phyloP scores from a whole-genome alignment of 1,140 invertebrate species.

The Zaprionus kolodkinae region DNA sequence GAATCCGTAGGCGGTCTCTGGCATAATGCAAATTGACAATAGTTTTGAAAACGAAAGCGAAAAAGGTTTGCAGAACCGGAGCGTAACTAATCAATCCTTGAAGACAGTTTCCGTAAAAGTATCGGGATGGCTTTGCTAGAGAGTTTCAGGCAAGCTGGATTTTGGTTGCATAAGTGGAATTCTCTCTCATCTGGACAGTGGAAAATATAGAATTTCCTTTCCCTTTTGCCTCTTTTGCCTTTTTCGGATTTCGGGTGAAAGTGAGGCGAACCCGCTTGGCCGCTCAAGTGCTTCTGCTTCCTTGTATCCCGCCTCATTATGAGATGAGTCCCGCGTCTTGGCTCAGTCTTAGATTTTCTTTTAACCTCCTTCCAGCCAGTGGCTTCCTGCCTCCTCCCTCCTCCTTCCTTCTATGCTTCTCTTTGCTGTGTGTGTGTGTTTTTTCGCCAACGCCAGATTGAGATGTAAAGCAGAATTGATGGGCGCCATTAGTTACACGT shows the following conservation, averaged over 20 bases:
- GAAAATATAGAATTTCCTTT: slow-evolving; percentile 43
- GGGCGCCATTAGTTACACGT: slow-evolving; percentile 84
- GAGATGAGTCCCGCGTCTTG: slow-evolving; percentile 40
- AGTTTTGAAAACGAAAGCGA: slow-evolving; percentile 57
- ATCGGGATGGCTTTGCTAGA: slow-evolving; percentile 25
- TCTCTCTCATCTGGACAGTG: slow-evolving; percentile 8
- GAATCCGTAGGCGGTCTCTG: slow-evolving; percentile 65
- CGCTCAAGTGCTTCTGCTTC: slow-evolving; percentile 46
- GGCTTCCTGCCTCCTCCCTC: neutral
- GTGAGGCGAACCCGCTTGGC: slow-evolving; percentile 38
- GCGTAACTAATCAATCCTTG: slow-evolving; percentile 72
- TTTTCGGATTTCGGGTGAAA: slow-evolving; percentile 56
- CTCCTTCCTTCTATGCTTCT: slow-evolving; percentile 5
- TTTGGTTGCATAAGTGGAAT: slow-evolving; percentile 54
- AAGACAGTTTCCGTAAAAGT: slow-evolving; percentile 30
- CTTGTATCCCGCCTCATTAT: slow-evolving; percentile 54
- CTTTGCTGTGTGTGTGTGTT: slow-evolving; percentile 18
- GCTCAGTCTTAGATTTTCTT: slow-evolving; percentile 36
- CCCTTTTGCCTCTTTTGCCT: slow-evolving; percentile 29
- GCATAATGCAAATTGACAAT: slow-evolving; percentile 78
- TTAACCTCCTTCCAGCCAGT: neutral
- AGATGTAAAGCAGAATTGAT: slow-evolving; percentile 85
- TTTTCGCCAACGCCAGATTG: slow-evolving; percentile 82
- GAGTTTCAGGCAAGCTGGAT: neutral
- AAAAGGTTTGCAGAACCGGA: slow-evolving; percentile 74